Base-by-base conservation (phyloP, 2,797 vertebrate species). In the Catamblyrhynchus diadema region DNA sequence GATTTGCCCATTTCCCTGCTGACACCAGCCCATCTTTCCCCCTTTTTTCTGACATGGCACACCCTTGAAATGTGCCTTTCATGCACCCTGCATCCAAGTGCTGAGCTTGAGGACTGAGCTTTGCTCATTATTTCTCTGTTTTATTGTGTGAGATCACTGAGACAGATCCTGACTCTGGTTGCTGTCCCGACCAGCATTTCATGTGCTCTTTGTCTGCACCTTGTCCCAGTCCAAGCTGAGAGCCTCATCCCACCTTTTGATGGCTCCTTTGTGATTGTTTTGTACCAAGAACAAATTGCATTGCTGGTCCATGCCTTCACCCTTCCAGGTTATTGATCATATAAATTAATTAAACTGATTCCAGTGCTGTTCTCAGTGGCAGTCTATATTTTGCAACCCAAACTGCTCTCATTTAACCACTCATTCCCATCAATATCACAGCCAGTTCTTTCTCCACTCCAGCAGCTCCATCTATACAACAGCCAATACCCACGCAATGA, bases 301-400 rank as follows among this genome's bases (percentile, higher is more conserved):
- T 48, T 78, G 73, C 91, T 81, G 57, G 41, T 44, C 45, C 69
- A 35, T 47, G 65, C 93, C 71, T 96, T 73, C 90, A 81, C 86
- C 90, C 89, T 91, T 82, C 60, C 67, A 79, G 54, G 69, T 92
- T 96, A 97, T 96, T 80, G 96, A 96, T 93, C 81, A 72, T 41
- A 67, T 82, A 87, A 95, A 97, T 97, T 97, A 96, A 97, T 97
- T 96, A 96, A 97, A 93, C 93, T 81, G 94, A 96, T 96, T 96
- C 82, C 81, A 89, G 35, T 87, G 95, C 80, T 57, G 95, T 97
- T 93, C 64, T 51, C 66, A 53, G 51, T 51, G 53, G 85, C 90
- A 81, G 80, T 85, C 84, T 83, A 80, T 90, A 84, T 86, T 95
- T 94, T 95, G 95, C 94, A 91, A 92, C 85, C 79, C 85, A 83